These are phyloP conservation scores for Cettia cetti DNA, from an alignment of 2,113 vertebrate species.

Conservation along the genomic window DNA sequence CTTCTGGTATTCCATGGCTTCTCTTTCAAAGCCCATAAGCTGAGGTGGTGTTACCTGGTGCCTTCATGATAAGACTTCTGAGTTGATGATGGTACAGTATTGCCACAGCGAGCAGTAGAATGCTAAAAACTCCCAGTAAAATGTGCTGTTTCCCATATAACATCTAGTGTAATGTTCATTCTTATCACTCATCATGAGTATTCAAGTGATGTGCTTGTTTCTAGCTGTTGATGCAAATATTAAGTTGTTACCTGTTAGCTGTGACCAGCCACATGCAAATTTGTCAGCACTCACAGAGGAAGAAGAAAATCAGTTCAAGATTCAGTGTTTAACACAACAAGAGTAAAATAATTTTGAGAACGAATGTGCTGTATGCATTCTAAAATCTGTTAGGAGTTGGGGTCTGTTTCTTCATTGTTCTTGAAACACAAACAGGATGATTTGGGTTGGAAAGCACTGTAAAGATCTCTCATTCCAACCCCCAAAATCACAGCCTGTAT, in stretches of 20 bases:
- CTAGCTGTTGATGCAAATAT: not conserved
- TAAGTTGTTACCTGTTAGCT: not conserved
- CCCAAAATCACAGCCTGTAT: not conserved
- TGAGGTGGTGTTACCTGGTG: slow-evolving; percentile 32
- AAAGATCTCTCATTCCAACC: not conserved
- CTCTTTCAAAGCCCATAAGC: slow-evolving; percentile 62
- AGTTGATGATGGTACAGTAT: slow-evolving; percentile 27
- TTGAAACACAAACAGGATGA: not conserved
- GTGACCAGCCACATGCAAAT: not conserved
- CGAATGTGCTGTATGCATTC: not conserved
- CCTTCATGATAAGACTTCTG: slow-evolving; percentile 24
- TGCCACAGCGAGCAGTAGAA: not conserved
- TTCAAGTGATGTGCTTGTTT: not conserved
- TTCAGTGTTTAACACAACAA: not conserved
- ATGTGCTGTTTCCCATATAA: not conserved
- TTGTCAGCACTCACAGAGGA: not conserved
- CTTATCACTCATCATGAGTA: not conserved
- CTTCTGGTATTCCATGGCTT: slow-evolving; percentile 44
- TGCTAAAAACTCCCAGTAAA: not conserved
- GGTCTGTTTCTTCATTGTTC: not conserved
- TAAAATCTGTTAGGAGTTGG: not conserved
- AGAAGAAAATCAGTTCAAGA: not conserved
- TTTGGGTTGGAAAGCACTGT: not conserved
- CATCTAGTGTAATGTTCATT: not conserved
- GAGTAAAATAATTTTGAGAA: not conserved